These are phyloP conservation scores for Gryllus longicercus DNA, from an alignment of 2,888 invertebrate genomes.

Conservation along the genomic window DNA sequence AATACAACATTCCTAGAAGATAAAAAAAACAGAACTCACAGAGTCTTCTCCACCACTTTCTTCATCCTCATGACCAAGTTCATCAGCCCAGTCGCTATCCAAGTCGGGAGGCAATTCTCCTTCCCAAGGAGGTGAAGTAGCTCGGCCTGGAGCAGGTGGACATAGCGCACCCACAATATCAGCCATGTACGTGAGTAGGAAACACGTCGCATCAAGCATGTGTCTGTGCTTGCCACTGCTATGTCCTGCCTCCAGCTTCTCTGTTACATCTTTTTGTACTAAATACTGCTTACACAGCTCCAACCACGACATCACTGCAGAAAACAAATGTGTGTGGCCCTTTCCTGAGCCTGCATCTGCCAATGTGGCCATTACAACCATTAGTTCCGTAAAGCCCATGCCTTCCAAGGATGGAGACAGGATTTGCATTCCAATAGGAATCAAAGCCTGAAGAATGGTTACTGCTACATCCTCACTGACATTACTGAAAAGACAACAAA, in stretches of 20 bases:
- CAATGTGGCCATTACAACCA: conserved; percentile 74
- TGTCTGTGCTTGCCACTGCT: conserved; percentile 48
- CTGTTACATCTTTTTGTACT: conserved; percentile 55
- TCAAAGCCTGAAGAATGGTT: conserved; percentile 66
- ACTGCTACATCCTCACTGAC: conserved; percentile 60
- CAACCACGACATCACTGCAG: conserved; percentile 77
- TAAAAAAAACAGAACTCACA: conserved; percentile 41
- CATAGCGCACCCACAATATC: conserved; percentile 64
- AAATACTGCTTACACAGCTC: conserved; percentile 61
- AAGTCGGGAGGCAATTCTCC: conserved; percentile 69
- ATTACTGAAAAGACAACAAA: conserved; percentile 45
- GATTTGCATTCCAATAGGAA: conserved; percentile 67
- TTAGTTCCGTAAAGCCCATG: conserved; percentile 72
- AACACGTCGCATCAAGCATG: conserved; percentile 74
- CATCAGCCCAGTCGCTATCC: conserved; percentile 84
- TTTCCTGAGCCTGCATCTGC: conserved; percentile 80
- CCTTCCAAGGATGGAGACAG: conserved; percentile 62
- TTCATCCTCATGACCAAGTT: conserved; percentile 79
- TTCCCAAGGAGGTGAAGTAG: conserved; percentile 73
- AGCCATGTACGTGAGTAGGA: conserved; percentile 78
- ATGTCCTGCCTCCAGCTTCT: conserved; percentile 53
- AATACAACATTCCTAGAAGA: background rate
- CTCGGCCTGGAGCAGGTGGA: conserved; percentile 47
- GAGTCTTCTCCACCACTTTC: conserved; percentile 91
- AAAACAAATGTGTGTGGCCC: conserved; percentile 77